Percentiles rank a stretch among this genome's conserved stretches.
Conservation (phyloP, 53 echinoderm and acorn worm genomes). For the Pentamera pediparva region DNA sequence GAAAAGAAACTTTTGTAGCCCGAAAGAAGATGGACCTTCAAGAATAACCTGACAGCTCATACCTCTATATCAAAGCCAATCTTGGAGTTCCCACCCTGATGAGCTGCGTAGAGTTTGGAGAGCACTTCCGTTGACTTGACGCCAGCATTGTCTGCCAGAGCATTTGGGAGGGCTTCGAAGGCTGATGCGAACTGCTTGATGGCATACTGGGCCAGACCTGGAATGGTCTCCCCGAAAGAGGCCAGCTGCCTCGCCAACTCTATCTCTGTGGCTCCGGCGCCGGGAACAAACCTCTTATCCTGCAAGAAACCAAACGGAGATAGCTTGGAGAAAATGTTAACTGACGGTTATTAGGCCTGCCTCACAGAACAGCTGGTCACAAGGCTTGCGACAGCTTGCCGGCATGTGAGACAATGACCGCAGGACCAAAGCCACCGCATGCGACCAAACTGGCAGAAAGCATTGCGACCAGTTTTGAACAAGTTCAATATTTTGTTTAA, state of each 20-base stretch:
- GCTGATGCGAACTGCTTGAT: conserved; percentile 91
- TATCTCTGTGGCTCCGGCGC: conserved; percentile 87
- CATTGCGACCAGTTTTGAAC: too few species aligned
- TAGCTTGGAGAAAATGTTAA: too few species aligned
- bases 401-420: too few species aligned
- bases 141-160: conserved; percentile 90
- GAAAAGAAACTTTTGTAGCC: neutral
- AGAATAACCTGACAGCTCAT: neutral
- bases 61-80: conserved; percentile 95
- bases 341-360: too few species aligned
- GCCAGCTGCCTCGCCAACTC: conserved; percentile 85
- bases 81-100: conserved; percentile 86
- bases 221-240: conserved; percentile 85
- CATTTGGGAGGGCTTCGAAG: conserved; percentile 84
- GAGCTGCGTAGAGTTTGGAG: conserved; percentile 91
- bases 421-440: too few species aligned
- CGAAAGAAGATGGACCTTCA: too few species aligned
- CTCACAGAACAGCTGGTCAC: too few species aligned
- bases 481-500: too few species aligned
- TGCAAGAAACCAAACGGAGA: conserved; percentile 13
- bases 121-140: conserved; percentile 90
- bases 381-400: too few species aligned
- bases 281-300: conserved; percentile 77
- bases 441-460: too few species aligned
- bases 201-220: conserved; percentile 91